Percentiles rank a stretch among this genome's conserved stretches.
phyloP scores from a whole-genome alignment of 2,888 invertebrate genomes.

The Philhelius pedissequus region DNA sequence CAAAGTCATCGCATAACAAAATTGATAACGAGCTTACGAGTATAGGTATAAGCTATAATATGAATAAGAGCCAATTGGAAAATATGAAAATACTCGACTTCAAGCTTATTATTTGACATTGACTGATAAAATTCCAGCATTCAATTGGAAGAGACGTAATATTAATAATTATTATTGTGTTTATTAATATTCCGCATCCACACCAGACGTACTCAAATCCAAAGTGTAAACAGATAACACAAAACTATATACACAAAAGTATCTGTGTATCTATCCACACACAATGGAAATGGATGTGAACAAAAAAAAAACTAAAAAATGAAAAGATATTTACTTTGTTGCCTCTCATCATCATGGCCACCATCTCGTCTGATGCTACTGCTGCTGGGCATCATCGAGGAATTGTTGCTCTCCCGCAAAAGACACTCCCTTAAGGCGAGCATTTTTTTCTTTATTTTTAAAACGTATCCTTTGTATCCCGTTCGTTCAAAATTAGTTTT shows the following conservation, averaged over 20 bases:
- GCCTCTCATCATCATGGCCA: slow-evolving; percentile 49
- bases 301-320: not conserved
- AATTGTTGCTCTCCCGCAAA: slow-evolving; percentile 49
- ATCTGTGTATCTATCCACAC: not conserved
- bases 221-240: slow-evolving; percentile 47
- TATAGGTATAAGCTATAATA: too few species aligned
- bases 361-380: slow-evolving; percentile 32
- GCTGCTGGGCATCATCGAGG: slow-evolving; percentile 17
- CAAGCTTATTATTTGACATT: slow-evolving; percentile 21
- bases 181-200: not conserved
- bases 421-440: slow-evolving; percentile 58
- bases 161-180: not conserved
- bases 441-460: slow-evolving; percentile 21
- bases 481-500: not conserved
- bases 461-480: slow-evolving; percentile 45
- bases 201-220: slow-evolving; percentile 28
- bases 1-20: slow-evolving; percentile 29
- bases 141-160: slow-evolving; percentile 12
- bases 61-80: not conserved
- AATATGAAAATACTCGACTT: not conserved
- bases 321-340: slow-evolving; percentile 51
- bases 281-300: not conserved
- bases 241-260: not conserved
- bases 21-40: slow-evolving; percentile 5
- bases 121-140: slow-evolving; percentile 50